Evolutionary conservation across 2,113 vertebrate species (phyloP).

Genomic region (Cottus gobio): DNA sequence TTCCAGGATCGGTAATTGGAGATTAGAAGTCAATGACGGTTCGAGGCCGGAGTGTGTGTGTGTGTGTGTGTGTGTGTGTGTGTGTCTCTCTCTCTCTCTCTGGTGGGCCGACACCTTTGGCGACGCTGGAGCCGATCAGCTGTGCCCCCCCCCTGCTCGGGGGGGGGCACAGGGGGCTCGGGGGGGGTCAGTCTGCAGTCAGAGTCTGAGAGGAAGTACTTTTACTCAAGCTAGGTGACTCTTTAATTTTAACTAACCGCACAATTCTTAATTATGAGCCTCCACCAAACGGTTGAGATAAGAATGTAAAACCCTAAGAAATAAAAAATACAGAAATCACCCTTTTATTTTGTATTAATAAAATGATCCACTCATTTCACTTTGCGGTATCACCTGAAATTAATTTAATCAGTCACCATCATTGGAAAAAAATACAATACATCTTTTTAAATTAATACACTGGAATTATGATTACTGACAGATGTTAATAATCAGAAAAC

Average conservation of each 20-base stretch:
- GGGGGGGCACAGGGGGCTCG: too few species aligned
- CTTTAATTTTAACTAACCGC: not conserved
- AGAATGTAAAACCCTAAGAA: too few species aligned
- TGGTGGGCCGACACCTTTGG: not conserved
- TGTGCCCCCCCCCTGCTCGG: constrained; percentile 27
- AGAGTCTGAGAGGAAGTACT: not conserved
- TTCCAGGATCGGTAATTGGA: constrained; percentile 17
- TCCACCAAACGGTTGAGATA: not conserved
- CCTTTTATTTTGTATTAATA: too few species aligned
- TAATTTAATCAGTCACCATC: too few species aligned
- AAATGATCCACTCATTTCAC: too few species aligned
- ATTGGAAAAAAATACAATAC: too few species aligned
- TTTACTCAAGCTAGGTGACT: not conserved
- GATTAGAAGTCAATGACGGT: constrained; percentile 30
- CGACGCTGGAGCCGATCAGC: constrained; percentile 12
- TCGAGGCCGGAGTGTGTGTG: constrained; percentile 1
- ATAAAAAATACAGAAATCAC: too few species aligned
- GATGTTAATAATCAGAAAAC: too few species aligned
- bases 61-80: constrained; percentile 1
- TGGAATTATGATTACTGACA: too few species aligned
- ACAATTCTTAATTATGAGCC: not conserved
- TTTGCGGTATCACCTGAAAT: too few species aligned
- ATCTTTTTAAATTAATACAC: too few species aligned
- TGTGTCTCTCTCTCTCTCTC: too few species aligned
- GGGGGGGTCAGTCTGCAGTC: not conserved